Evolutionary conservation across 2,888 invertebrate genomes (phyloP), one percentile per base, ranked within the genome.

Genomic region (Tipula unca): DNA sequence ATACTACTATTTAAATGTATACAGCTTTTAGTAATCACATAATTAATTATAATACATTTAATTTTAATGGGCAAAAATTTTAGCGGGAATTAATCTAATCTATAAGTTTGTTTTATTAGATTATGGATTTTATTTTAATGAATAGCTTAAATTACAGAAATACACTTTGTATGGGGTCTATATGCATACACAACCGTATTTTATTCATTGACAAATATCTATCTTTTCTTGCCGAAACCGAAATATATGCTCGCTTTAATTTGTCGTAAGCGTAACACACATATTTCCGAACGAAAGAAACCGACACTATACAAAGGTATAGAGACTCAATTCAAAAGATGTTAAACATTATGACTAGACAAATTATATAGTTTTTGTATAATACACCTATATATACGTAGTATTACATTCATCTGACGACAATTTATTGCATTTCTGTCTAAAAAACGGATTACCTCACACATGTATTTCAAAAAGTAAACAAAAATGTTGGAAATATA

Each of bases 381-480:
- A 25, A 17, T 36, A 36, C 6, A 6, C 69, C n/a, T n/a, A n/a
- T n/a, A n/a, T n/a, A n/a, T n/a, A n/a, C n/a, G n/a, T 69, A 25
- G 69, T 69, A 69, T 69, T 10, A 69, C 69, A 69, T 20, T 69
- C 69, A 69, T 25, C 69, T 69, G 69, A 69, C 69, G 69, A 69
- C 69, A 69, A 69, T 69, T 69, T 69, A 69, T 69, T 69, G 69
- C 69, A 69, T 69, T 69, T 69, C 69, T 69, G 69, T 69, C 69
- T 69, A 69, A 69, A 48, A 32, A 69, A 25, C 25, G 69, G 69
- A 69, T 69, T 69, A 69, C 69, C 69, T 69, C 69, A 69, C 69
- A 69, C 69, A 69, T 69, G 10, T 13, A 10, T 69, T 2, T 69
- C 3, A 8, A 69, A 2, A 8, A 5, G 4, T 17, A 20, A 5